Evolutionary conservation across 53 echinoderm and acorn worm species (phyloP).

Genomic region (Holothuria leucospilota): DNA sequence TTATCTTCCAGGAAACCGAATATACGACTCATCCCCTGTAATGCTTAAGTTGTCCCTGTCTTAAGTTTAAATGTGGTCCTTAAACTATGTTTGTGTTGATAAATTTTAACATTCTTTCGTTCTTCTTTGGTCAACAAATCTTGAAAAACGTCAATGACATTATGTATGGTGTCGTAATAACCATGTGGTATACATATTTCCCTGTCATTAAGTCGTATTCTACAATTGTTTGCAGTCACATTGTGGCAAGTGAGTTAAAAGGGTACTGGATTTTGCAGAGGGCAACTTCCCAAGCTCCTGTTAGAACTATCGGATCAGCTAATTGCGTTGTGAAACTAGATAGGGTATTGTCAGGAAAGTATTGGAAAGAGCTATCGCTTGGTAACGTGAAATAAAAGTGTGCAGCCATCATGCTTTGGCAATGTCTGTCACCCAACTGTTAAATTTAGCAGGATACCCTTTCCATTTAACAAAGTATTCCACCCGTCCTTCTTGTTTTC

Average conservation of each 20-base stretch:
- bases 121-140: background rate
- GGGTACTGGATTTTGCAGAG: too few species aligned
- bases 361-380: too few species aligned
- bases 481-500: background rate
- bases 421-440: background rate
- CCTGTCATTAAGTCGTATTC: too few species aligned
- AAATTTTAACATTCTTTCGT: slow-evolving; percentile 48
- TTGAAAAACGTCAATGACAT: too few species aligned
- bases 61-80: too few species aligned
- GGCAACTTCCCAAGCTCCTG: background rate
- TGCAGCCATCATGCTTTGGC: too few species aligned
- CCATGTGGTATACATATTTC: too few species aligned
- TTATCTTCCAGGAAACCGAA: background rate
- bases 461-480: slow-evolving; percentile 10
- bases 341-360: slow-evolving; percentile 68
- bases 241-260: too few species aligned
- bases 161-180: too few species aligned
- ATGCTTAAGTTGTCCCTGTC: background rate
- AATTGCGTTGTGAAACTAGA: slow-evolving; percentile 53
- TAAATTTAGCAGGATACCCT: slow-evolving; percentile 22
- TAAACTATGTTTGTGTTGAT: too few species aligned
- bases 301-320: slow-evolving; percentile 45
- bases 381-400: too few species aligned
- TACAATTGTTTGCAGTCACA: too few species aligned
- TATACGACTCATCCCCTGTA: slow-evolving; percentile 12